Evolutionary conservation across 2,797 vertebrate species (phyloP), one percentile per base, ranked within the genome.

Genomic region (Sebastes trivittatus): DNA sequence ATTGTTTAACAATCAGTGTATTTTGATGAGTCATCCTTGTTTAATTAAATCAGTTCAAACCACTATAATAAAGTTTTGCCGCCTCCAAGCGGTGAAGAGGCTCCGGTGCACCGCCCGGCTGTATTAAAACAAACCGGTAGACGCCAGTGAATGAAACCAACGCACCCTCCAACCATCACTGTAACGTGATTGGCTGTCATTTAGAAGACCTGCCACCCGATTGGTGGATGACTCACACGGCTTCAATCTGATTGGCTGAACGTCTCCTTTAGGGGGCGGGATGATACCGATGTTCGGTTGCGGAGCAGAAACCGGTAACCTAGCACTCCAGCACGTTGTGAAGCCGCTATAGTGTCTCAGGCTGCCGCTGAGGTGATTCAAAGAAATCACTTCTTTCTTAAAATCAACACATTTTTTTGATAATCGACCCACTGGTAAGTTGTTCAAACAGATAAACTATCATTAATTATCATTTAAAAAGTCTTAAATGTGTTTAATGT

Each of bases 301-400:
- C 55, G 63, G 56, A 59, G 84, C 82, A 70, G 84, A 83, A 84
- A 89, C 93, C 93, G 93, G 93, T 82, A 81, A 71, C 66, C 69
- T 63, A 87, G 80, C 63, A 78, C 71, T 81, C 61, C 69, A 80
- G 92, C 94, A 95, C 94, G 92, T 93, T 93, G 91, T 79, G 85
- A 86, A 89, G 84, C 88, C 77, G 87, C 38, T 16, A 69, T 81
- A 68, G 79, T 77, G 55, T 70, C 25, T 52, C 52, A 55, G 78
- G 80, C 80, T 61, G 25, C 72, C 22, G 60, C 75, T 4, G 78
- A 78, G 86, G 86, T 80, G 81, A 79, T 84, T 85, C 67, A 42
- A 16, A 83, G 72, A 86, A 75, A 81, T 76, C 87, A 87, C 84
- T 83, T 32, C 42, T 74, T 90, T 80, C 34, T 42, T 42, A 42